phyloP scores from a whole-genome alignment of 1,140 invertebrate genomes.

The Bombus sylvicola region DNA sequence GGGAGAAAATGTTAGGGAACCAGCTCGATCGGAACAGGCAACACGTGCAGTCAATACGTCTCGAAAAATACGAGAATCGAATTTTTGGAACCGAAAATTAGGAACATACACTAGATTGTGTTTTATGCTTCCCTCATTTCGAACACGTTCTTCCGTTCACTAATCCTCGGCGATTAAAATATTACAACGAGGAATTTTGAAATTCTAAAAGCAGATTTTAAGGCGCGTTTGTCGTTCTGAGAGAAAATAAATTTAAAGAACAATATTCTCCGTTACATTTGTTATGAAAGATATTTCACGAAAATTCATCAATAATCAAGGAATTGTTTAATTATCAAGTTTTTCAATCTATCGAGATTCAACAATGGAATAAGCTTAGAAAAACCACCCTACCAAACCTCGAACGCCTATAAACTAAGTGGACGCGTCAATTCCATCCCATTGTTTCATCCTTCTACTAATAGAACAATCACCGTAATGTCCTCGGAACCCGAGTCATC shows the following conservation, averaged over 20 bases:
- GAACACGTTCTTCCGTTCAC: not conserved
- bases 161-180: not conserved
- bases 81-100: slow-evolving; percentile 67
- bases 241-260: too few relatives aligned
- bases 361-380: not conserved
- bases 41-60: slow-evolving; percentile 80
- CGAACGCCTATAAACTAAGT: not conserved
- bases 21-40: slow-evolving; percentile 69
- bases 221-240: too few relatives aligned
- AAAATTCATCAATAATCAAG: not conserved
- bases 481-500: slow-evolving; percentile 2
- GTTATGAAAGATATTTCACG: not conserved
- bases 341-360: too few relatives aligned
- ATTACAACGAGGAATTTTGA: not conserved
- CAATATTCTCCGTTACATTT: not conserved
- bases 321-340: too few relatives aligned
- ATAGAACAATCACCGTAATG: not conserved
- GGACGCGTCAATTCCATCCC: not conserved
- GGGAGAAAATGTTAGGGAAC: slow-evolving; percentile 68
- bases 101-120: slow-evolving; percentile 57
- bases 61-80: slow-evolving; percentile 65
- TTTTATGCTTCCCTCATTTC: not conserved
- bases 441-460: not conserved
- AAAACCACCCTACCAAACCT: not conserved
- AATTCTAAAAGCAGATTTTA: not conserved